phyloP scores from a whole-genome alignment of 2,888 invertebrate genomes.

The Apodemia duryi region DNA sequence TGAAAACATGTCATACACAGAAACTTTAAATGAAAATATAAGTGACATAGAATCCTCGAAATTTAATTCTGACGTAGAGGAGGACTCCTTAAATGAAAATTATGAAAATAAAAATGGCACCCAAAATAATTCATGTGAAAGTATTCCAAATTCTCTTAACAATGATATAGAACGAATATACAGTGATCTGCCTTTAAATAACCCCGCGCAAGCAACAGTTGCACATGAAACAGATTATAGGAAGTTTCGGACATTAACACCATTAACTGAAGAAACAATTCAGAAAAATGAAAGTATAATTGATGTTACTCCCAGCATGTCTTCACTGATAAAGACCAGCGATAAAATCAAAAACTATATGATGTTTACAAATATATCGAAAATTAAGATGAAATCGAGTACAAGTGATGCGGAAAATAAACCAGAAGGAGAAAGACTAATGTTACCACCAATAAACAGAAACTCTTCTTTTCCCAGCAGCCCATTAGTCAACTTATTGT shows the following conservation, averaged over 20 bases:
- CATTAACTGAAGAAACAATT: constrained; percentile 63
- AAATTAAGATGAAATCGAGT: constrained; percentile 44
- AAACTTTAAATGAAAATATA: constrained; percentile 36
- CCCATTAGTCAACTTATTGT: constrained; percentile 49
- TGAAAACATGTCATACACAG: constrained; percentile 33
- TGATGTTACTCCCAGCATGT: constrained; percentile 41
- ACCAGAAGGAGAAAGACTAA: constrained; percentile 39
- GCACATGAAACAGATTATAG: constrained; percentile 35
- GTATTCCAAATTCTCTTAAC: constrained; percentile 48
- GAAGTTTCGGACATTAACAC: constrained; percentile 47
- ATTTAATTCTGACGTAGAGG: constrained; percentile 51
- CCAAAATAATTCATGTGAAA: constrained; percentile 38
- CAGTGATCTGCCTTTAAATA: constrained; percentile 40
- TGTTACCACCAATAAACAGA: constrained; percentile 56
- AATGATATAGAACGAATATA: constrained; percentile 58
- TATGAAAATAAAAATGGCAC: constrained; percentile 23
- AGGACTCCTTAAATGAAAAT: constrained; percentile 56
- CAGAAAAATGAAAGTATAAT: constrained; percentile 46
- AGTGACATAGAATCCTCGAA: constrained; percentile 41
- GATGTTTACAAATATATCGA: constrained; percentile 2
- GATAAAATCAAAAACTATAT: constrained; percentile 5
- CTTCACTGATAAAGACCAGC: constrained; percentile 25
- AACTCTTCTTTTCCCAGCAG: constrained; percentile 43
- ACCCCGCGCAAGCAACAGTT: constrained; percentile 15
- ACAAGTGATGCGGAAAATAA: constrained; percentile 26